Evolutionary conservation across 1,140 invertebrate genomes (phyloP).

Genomic region (Acromyrmex echinatior): DNA sequence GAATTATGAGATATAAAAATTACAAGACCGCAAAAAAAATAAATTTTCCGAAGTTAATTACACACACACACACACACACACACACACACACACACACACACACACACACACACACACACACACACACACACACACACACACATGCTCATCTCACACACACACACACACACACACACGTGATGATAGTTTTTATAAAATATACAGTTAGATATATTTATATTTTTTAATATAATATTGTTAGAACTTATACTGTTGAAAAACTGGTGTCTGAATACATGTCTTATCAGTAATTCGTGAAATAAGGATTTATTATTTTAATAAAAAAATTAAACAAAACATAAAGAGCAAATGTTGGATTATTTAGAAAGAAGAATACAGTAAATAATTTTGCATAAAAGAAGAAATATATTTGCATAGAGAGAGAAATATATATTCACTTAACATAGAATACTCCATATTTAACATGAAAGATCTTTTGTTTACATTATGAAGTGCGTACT

Average conservation of each 20-base stretch:
- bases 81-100: too few relatives aligned
- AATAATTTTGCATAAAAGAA: not conserved
- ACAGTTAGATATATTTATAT: not conserved
- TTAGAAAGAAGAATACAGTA: not conserved
- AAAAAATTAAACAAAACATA: not conserved
- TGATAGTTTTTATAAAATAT: not conserved
- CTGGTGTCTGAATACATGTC: not conserved
- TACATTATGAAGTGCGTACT: not conserved
- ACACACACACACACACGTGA: not conserved
- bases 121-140: too few relatives aligned
- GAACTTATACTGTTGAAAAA: not conserved
- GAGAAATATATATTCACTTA: not conserved
- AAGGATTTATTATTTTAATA: not conserved
- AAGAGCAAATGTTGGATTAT: not conserved
- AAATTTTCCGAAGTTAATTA: too few relatives aligned
- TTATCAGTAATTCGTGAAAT: not conserved
- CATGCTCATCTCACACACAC: too few relatives aligned
- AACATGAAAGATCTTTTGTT: constrained; percentile 1
- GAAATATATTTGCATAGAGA: not conserved
- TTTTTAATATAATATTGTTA: not conserved
- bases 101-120: too few relatives aligned
- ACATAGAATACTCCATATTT: not conserved
- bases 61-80: too few relatives aligned
- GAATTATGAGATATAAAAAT: too few relatives aligned
- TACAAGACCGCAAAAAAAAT: too few relatives aligned